Percentiles rank a stretch among this genome's conserved stretches.
Evolutionary conservation across 2,797 vertebrate species (phyloP).

Genomic region (Poliocrania exsul): DNA sequence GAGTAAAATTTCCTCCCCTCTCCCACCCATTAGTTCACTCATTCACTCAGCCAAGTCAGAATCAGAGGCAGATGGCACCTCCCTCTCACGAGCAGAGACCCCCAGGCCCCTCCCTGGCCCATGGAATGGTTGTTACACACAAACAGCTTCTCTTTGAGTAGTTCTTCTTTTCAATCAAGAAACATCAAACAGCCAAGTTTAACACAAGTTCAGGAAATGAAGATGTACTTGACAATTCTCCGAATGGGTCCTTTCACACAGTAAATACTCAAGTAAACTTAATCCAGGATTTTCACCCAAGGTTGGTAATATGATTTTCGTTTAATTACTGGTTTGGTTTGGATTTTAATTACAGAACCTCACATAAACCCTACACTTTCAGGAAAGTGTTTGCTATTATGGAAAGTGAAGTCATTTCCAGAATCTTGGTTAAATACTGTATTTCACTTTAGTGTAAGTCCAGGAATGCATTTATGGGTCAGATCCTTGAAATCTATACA

Average conservation of each 20-base stretch:
- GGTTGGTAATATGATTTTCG: not conserved
- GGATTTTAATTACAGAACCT: not conserved
- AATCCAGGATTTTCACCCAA: not conserved
- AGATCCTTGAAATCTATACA: not conserved
- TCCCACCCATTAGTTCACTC: not conserved
- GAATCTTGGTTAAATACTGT: not conserved
- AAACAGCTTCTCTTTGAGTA: not conserved
- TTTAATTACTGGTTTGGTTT: not conserved
- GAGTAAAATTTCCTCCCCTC: not conserved
- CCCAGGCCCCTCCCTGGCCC: not conserved
- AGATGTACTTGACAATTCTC: not conserved
- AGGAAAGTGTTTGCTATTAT: not conserved
- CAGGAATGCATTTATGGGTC: not conserved
- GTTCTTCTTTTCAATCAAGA: not conserved
- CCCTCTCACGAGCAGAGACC: not conserved
- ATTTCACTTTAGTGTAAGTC: not conserved
- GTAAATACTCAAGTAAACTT: not conserved
- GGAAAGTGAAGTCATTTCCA: not conserved
- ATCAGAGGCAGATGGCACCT: not conserved
- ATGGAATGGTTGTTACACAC: not conserved
- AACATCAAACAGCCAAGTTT: not conserved
- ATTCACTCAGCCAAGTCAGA: not conserved
- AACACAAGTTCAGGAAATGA: not conserved
- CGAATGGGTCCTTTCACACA: not conserved
- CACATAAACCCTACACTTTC: not conserved